These are phyloP conservation scores for Pseudomugil gertrudae DNA, from an alignment of 2,797 vertebrate species.

Conservation along the genomic window DNA sequence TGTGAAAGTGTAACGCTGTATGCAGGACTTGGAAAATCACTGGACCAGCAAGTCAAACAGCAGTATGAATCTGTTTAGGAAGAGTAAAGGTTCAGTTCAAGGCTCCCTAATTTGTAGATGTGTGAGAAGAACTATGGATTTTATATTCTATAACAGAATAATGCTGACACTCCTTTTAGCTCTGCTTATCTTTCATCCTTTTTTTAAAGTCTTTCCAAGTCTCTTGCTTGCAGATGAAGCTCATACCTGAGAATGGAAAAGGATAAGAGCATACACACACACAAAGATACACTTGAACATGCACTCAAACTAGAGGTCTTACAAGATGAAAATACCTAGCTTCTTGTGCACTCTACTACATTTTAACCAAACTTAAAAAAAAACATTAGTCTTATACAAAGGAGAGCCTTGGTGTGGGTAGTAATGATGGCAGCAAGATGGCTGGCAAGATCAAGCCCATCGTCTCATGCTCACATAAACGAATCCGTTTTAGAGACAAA, in stretches of 20 bases:
- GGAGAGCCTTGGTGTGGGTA: slow-evolving; percentile 20
- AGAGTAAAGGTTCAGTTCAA: slow-evolving; percentile 58
- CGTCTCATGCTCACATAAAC: slow-evolving; percentile 8
- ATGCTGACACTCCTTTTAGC: slow-evolving; percentile 68
- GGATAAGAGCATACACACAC: slow-evolving; percentile 42
- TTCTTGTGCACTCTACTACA: slow-evolving; percentile 36
- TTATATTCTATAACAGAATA: slow-evolving; percentile 54
- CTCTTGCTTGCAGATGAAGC: slow-evolving; percentile 42
- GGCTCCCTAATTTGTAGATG: slow-evolving; percentile 68
- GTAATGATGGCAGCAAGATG: slow-evolving; percentile 9
- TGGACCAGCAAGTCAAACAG: slow-evolving; percentile 38
- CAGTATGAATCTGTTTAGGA: slow-evolving; percentile 29
- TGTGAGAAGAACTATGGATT: slow-evolving; percentile 59
- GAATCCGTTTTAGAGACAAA: slow-evolving; percentile 31
- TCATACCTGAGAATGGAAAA: slow-evolving; percentile 63
- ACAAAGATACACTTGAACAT: slow-evolving; percentile 19
- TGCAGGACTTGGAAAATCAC: slow-evolving; percentile 24
- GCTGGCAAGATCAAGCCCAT: slow-evolving; percentile 16
- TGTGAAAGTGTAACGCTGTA: slow-evolving; percentile 38
- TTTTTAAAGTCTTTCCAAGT: slow-evolving; percentile 49
- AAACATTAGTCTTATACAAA: slow-evolving; percentile 3
- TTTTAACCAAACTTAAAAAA: slow-evolving; percentile 33
- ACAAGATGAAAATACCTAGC: slow-evolving; percentile 24
- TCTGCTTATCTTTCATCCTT: slow-evolving; percentile 66
- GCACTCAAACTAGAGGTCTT: slow-evolving; percentile 23